Evolutionary conservation across 2,797 vertebrate species (phyloP), one percentile per base, ranked within the genome.

Genomic region (Sebastes diploproa): DNA sequence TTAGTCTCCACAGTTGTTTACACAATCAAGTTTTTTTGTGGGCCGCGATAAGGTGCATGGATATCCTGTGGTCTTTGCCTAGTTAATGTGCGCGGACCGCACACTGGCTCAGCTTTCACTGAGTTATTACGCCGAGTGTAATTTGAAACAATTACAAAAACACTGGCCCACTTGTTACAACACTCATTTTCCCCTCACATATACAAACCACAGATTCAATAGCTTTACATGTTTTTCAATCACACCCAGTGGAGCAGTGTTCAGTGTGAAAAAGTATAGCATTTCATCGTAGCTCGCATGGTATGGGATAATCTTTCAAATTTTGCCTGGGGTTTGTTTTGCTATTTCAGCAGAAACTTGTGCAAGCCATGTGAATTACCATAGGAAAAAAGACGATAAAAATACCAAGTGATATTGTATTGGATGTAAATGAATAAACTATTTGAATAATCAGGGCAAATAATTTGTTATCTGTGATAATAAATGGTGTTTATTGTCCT

Each of bases 291-390:
- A 92, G 94, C 94, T 95, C 84, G 91, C 94, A 95, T 95, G 93
- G 94, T 95, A 94, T 89, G 90, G 94, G 94, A 95, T 95, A 94
- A 96, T 96, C 95, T 96, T 95, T 96, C 95, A 93, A 94, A 94
- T 95, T 95, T 95, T 90, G 95, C 95, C 95, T 89, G 92, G 93
- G 95, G 95, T 96, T 95, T 96, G 95, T 96, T 96, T 96, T 95
- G 94, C 94, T 95, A 94, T 95, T 96, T 96, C 94, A 95, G 94
- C 95, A 95, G 93, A 95, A 96, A 96, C 91, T 95, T 96, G 94
- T 94, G 94, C 91, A 85, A 94, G 93, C 94, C 91, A 91, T 95
- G 94, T 93, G 95, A 95, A 95, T 96, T 95, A 95, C 93, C 91
- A 94, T 91, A 87, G 90, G 83, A 90, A 90, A 64, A 67, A 86